These are phyloP conservation scores for Diplodus sargus DNA, from an alignment of 2,797 vertebrate species.

Conservation along the genomic window DNA sequence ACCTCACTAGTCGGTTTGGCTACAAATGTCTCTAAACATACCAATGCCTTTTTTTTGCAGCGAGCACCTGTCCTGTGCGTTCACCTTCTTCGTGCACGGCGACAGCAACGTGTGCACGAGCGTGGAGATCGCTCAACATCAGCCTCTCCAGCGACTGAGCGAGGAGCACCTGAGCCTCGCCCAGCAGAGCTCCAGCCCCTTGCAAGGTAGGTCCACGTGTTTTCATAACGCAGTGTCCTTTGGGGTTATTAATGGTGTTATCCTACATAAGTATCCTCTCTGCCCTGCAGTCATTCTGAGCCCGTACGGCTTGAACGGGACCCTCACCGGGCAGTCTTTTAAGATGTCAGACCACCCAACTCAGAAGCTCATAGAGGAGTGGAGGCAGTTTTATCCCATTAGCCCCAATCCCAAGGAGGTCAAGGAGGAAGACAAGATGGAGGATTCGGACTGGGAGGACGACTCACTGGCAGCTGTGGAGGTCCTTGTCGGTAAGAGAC, in stretches of 20 bases:
- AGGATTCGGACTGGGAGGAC: slow-evolving; percentile 98
- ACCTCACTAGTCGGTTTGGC: neutral
- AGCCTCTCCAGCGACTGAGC: slow-evolving; percentile 94
- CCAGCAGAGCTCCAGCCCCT: slow-evolving; percentile 94
- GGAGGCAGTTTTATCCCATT: slow-evolving; percentile 99
- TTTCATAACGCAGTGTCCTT: neutral
- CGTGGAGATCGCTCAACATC: slow-evolving; percentile 95
- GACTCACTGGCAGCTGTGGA: slow-evolving; percentile 98
- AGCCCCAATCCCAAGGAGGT: slow-evolving; percentile 92
- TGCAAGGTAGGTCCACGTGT: slow-evolving; percentile 89
- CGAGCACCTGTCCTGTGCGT: slow-evolving; percentile 98
- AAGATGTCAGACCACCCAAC: slow-evolving; percentile 99
- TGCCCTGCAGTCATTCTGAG: slow-evolving; percentile 92
- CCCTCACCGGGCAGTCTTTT: slow-evolving; percentile 98
- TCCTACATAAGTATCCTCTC: neutral
- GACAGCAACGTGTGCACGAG: slow-evolving; percentile 99
- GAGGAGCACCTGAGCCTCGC: slow-evolving; percentile 97
- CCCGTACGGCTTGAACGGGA: slow-evolving; percentile 97
- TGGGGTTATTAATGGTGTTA: neutral
- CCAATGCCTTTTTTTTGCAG: slow-evolving; percentile 72
- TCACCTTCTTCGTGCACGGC: slow-evolving; percentile 98
- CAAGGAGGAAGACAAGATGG: slow-evolving; percentile 92
- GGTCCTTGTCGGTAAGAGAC: slow-evolving; percentile 94
- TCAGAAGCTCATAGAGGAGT: slow-evolving; percentile 98
- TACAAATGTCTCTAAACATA: slow-evolving; percentile 14